phyloP scores from a whole-genome alignment of 1,140 invertebrate species.

The Thalassaphorura encarpata region DNA sequence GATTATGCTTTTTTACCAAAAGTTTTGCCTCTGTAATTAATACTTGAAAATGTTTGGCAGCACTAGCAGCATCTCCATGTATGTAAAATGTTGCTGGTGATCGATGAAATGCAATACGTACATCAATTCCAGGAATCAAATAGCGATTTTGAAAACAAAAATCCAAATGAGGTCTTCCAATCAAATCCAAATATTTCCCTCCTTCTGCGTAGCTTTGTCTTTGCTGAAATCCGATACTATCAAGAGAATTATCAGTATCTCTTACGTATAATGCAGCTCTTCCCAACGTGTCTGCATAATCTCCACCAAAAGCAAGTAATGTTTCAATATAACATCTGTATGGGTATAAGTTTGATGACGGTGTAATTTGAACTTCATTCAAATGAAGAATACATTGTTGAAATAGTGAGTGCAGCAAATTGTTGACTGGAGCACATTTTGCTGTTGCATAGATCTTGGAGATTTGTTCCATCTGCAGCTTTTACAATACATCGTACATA shows the following conservation, averaged over 20 bases:
- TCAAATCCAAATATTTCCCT: conserved; percentile 31
- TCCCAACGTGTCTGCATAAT: not conserved
- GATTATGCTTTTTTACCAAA: conserved; percentile 6
- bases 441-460: not conserved
- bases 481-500: not conserved
- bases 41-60: not conserved
- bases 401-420: conserved; percentile 1
- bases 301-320: not conserved
- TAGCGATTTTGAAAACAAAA: conserved; percentile 20
- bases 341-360: not conserved
- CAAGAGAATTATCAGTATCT: conserved; percentile 27
- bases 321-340: conserved; percentile 4
- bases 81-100: conserved; percentile 10
- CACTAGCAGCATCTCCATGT: not conserved
- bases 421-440: conserved; percentile 1
- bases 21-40: conserved; percentile 24
- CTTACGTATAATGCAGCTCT: conserved; percentile 23
- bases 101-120: conserved; percentile 13
- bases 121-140: conserved; percentile 23
- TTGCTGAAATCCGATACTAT: conserved; percentile 33
- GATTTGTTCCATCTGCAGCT: not conserved
- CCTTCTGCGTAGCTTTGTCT: conserved; percentile 29
- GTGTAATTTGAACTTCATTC: conserved; percentile 1
- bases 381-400: not conserved
- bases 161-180: conserved; percentile 23